These are phyloP conservation scores for Stomatorhinus walkeri DNA, from an alignment of 2,797 vertebrate species.

Conservation along the genomic window DNA sequence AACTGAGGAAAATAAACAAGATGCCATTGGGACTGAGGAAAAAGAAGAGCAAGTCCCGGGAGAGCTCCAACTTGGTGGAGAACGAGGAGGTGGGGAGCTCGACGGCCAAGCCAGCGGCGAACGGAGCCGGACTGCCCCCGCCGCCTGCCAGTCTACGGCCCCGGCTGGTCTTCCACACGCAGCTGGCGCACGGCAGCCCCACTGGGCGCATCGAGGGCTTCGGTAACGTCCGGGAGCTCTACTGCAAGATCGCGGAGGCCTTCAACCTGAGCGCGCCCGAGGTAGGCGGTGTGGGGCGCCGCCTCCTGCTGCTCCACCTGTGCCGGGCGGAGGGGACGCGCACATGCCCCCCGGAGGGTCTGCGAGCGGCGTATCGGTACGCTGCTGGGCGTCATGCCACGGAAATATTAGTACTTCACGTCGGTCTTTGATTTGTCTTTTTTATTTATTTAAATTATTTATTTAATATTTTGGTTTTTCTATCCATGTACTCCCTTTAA, in stretches of 20 bases:
- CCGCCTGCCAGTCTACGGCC: slow-evolving; percentile 57
- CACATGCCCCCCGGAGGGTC: neutral
- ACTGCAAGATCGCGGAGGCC: slow-evolving; percentile 66
- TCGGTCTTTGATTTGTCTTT: neutral
- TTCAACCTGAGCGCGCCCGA: slow-evolving; percentile 68
- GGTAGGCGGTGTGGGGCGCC: slow-evolving; percentile 44
- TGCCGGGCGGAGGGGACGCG: too few relatives aligned
- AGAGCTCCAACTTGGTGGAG: slow-evolving; percentile 67
- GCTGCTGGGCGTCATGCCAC: neutral
- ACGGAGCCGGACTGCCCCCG: slow-evolving; percentile 55
- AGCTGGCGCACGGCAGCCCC: slow-evolving; percentile 92
- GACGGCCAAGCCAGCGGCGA: slow-evolving; percentile 49
- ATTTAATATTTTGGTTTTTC: neutral
- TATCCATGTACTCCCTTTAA: neutral
- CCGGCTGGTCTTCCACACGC: slow-evolving; percentile 82
- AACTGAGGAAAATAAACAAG: neutral
- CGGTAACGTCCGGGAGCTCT: slow-evolving; percentile 77
- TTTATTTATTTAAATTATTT: neutral
- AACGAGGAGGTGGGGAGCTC: slow-evolving; percentile 65
- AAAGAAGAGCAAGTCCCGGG: slow-evolving; percentile 65
- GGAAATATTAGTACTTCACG: neutral
- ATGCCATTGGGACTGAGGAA: slow-evolving; percentile 80
- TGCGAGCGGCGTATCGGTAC: neutral
- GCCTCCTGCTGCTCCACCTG: neutral
- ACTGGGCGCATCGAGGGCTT: slow-evolving; percentile 87